Conservation (phyloP, 2,888 invertebrate genomes). For the Patella ulyssiponensis region DNA sequence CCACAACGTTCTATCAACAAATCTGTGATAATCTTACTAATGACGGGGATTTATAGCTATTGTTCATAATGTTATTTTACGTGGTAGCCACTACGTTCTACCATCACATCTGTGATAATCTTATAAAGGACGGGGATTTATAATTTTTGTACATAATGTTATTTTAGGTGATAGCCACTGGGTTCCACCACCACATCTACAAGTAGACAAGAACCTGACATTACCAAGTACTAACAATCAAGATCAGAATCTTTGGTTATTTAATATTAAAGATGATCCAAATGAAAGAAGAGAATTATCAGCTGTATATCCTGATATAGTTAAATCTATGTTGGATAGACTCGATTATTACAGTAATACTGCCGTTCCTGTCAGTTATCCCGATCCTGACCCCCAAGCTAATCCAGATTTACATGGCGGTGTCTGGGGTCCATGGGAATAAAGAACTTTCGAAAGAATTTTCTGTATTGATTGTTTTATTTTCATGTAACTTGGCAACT, state of each 20-base stretch:
- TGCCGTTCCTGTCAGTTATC: slow-evolving; percentile 64
- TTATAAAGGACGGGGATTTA: too few relatives aligned
- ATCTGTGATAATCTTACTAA: too few relatives aligned
- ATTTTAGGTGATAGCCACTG: slow-evolving; percentile 11
- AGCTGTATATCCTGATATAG: slow-evolving; percentile 45
- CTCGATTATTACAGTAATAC: slow-evolving; percentile 58
- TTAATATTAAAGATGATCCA: slow-evolving; percentile 65
- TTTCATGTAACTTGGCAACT: too few relatives aligned
- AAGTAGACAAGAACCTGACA: background rate
- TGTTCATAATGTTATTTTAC: too few relatives aligned
- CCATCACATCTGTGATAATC: slow-evolving; percentile 19
- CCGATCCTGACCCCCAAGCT: slow-evolving; percentile 53
- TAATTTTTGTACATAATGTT: background rate
- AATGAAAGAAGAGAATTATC: slow-evolving; percentile 62
- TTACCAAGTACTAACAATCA: slow-evolving; percentile 28
- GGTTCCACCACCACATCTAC: slow-evolving; percentile 26
- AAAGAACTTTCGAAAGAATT: slow-evolving; percentile 20
- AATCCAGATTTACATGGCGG: slow-evolving; percentile 62
- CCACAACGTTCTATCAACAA: too few relatives aligned
- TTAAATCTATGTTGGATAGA: slow-evolving; percentile 51
- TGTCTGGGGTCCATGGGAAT: slow-evolving; percentile 68
- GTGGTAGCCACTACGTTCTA: too few relatives aligned
- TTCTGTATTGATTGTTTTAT: too few relatives aligned
- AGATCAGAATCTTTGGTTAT: slow-evolving; percentile 66
- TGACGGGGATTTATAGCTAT: too few relatives aligned